Percentiles rank a stretch among this genome's conserved stretches.
phyloP scores from a whole-genome alignment of 2,888 invertebrate species.

The Diarsia brunnea region DNA sequence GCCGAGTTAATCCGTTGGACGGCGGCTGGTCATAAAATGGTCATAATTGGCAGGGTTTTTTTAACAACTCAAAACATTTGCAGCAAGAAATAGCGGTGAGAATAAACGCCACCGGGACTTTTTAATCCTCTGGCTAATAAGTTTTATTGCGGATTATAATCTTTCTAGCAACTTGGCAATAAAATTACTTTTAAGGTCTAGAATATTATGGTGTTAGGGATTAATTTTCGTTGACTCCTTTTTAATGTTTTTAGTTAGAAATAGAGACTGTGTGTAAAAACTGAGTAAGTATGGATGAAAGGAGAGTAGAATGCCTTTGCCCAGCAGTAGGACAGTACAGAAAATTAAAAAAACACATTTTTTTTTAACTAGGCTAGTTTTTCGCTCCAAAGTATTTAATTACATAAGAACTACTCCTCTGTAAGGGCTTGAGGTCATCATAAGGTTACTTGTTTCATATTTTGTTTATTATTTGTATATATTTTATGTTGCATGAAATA shows the following conservation, averaged over 20 bases:
- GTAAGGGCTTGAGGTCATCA: not conserved
- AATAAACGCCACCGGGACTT: constrained; percentile 28
- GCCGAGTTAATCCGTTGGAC: constrained; percentile 27
- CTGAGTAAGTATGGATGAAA: no score
- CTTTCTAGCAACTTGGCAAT: constrained; percentile 31
- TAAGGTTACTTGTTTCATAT: not conserved
- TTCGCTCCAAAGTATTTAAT: not conserved
- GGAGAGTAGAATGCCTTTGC: not conserved
- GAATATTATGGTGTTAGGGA: constrained; percentile 5
- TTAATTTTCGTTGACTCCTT: not conserved
- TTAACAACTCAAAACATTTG: constrained; percentile 21
- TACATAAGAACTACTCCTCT: not conserved
- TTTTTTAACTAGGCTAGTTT: not conserved
- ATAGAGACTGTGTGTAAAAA: not conserved
- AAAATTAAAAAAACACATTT: not conserved
- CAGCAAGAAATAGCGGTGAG: constrained; percentile 34
- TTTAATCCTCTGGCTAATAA: constrained; percentile 34
- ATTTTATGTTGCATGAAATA: not conserved
- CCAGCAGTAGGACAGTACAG: not conserved
- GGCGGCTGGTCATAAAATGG: constrained; percentile 36
- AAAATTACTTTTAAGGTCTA: constrained; percentile 16
- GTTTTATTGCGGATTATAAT: constrained; percentile 40
- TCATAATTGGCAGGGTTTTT: constrained; percentile 14
- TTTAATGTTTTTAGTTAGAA: constrained; percentile 8
- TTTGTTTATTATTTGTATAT: not conserved